Base-by-base conservation (phyloP, 1,140 invertebrate species). In the Whitmania pigra region DNA sequence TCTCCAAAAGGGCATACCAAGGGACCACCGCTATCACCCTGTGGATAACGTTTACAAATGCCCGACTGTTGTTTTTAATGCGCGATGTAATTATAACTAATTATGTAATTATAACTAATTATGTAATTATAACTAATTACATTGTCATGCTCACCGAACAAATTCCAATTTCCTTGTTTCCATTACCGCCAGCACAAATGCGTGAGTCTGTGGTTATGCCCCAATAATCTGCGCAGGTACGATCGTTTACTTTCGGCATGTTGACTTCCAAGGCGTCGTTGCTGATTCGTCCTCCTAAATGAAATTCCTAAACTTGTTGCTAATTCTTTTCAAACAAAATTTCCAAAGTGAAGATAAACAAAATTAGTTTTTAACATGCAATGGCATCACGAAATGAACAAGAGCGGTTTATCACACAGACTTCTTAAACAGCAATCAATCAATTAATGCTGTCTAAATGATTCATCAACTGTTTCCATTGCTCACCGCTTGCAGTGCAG, bases 11-110 rank as follows among this genome's bases (percentile, higher is more conserved):
- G 70, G 71, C 80, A 81, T 9, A 78, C 77, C 31, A 81, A 69
- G 0, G 80, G 80, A 31, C 80, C 79, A 53, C 80, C 80, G 53
- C 77, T 78, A 74, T 81, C 80, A 67, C 80, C 80, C 79, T 81
- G 63, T 7, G 49, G 67, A 67, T 22, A 73, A 18, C 40, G 40
- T 31, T 25, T 25, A 27, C 25, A 18, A 27, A 29, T 67, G 15
- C 60, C 29, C 31, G 11, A 72, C 20, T 22, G 31, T 5, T 11
- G 11, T 18, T 25, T n/a, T 43, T 31, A 67, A 54, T 31, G 17
- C 4, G 20, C 36, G 6, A 29, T 22, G 20, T 36, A 40, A 36
- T 40, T 11, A 3, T 6, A 5, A 63, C 3, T 67, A 25, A 29
- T 54, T 31, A 25, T 3, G 11, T 29, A 54, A 36, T 20, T 22